A percentile compares a stretch with the other conserved stretches of the same genome.
phyloP scores from a whole-genome alignment of 2,113 vertebrate species.

The Leptobrachium leishanense region DNA sequence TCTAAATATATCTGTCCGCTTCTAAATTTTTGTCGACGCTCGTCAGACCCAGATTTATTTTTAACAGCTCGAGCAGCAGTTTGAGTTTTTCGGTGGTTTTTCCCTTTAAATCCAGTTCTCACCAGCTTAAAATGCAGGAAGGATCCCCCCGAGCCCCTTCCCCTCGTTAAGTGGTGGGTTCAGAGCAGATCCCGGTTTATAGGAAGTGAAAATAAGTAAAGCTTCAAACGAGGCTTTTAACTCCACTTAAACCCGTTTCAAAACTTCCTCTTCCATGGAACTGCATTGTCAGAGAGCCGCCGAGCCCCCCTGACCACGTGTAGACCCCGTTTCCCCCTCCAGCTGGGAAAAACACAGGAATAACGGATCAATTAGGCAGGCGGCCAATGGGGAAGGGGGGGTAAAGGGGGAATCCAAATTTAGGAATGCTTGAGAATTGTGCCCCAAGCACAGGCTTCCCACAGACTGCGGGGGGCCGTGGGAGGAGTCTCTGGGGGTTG shows the following conservation, averaged over 20 bases:
- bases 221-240: neutral
- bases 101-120: no score
- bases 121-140: no score
- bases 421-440: constrained; percentile 44
- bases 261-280: constrained; percentile 2
- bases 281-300: constrained; percentile 5
- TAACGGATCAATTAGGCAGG: constrained; percentile 35
- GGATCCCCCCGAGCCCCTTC: no score
- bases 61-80: no score
- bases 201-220: no score
- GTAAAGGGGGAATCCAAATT: constrained; percentile 8
- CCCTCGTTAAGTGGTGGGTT: no score
- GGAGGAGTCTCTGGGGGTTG: neutral
- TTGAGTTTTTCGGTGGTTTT: no score
- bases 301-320: constrained; percentile 3
- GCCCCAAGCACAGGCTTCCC: constrained; percentile 32
- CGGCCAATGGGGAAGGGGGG: neutral
- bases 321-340: constrained; percentile 1
- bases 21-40: no score
- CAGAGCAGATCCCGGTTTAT: no score
- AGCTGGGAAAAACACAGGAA: constrained; percentile 16
- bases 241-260: neutral
- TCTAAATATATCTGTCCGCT: no score
- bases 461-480: constrained; percentile 38
- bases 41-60: no score